phyloP scores from a whole-genome alignment of 2,888 invertebrate species.

The Ophioninae sp. region DNA sequence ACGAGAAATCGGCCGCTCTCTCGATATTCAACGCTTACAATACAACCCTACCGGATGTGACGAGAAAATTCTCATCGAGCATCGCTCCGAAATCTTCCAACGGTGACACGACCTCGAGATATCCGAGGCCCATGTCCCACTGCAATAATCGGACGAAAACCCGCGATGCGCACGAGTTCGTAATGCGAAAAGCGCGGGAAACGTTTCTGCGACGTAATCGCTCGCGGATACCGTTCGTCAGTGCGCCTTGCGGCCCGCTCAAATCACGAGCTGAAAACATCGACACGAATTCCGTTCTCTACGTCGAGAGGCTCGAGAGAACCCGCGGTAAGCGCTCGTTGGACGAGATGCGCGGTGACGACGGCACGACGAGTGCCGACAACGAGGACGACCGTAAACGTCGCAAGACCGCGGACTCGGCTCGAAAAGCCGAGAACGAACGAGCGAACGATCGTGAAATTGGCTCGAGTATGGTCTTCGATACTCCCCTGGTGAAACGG shows the following conservation, averaged over 20 bases:
- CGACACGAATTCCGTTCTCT: conserved; percentile 70
- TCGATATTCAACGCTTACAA: conserved; percentile 75
- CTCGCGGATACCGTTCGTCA: conserved; percentile 75
- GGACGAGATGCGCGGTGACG: conserved; percentile 66
- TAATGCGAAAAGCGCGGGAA: conserved; percentile 74
- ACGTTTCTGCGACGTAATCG: conserved; percentile 72
- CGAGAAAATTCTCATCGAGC: conserved; percentile 70
- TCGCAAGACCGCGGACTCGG: conserved; percentile 27
- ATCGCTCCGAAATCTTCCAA: conserved; percentile 36
- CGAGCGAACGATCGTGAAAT: conserved; percentile 42
- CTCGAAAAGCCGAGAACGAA: conserved; percentile 19
- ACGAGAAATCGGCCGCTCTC: conserved; percentile 64
- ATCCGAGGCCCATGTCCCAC: conserved; percentile 78
- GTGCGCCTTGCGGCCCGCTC: conserved; percentile 74
- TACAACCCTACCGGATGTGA: conserved; percentile 75
- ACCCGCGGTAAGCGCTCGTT: conserved; percentile 69
- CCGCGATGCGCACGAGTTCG: conserved; percentile 71
- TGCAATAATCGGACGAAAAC: conserved; percentile 64
- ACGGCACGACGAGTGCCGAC: conserved; percentile 31
- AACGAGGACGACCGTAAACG: conserved; percentile 58
- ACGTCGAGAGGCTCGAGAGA: conserved; percentile 66
- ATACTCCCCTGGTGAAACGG: conserved; percentile 75
- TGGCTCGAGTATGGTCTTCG: conserved; percentile 68
- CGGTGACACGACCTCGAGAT: conserved; percentile 64
- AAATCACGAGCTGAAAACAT: conserved; percentile 61